Conservation (phyloP, 2,797 vertebrate genomes). For the Yasuhikotakia modesta region DNA sequence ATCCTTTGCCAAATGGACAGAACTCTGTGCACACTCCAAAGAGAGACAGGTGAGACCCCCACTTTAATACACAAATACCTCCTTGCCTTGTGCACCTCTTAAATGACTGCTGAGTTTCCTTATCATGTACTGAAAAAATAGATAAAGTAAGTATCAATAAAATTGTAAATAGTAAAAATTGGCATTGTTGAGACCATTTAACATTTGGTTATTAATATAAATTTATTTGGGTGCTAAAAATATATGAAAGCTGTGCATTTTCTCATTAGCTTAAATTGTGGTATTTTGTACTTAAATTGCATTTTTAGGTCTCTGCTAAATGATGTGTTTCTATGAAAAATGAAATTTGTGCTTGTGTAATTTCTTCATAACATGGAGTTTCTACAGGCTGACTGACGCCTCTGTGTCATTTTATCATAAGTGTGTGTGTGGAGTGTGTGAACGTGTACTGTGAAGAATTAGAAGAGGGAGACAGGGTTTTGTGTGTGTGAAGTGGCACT, state of each 20-base stretch:
- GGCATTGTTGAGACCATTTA: neutral
- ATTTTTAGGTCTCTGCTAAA: conserved; percentile 45
- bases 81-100: neutral
- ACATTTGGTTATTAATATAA: too few species aligned
- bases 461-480: neutral
- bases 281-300: conserved; percentile 23
- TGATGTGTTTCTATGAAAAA: conserved; percentile 61
- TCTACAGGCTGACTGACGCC: conserved; percentile 56
- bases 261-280: conserved; percentile 23
- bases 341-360: conserved; percentile 61
- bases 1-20: conserved; percentile 94
- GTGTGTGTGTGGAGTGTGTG: conserved; percentile 39
- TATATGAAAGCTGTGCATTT: neutral
- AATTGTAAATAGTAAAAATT: neutral
- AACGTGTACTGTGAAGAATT: conserved; percentile 4
- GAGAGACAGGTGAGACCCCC: conserved; percentile 88
- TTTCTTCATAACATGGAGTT: conserved; percentile 57
- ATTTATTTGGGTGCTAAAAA: too few species aligned
- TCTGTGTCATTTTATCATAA: conserved; percentile 55
- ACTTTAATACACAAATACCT: neutral
- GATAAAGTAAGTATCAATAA: neutral
- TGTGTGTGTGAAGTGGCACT: conserved; percentile 15
- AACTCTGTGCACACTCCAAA: conserved; percentile 92
- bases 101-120: neutral
- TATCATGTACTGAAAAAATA: neutral